Percentiles rank a stretch among this genome's conserved stretches.
phyloP scores from a whole-genome alignment of 2,888 invertebrate species.

The Drosophila recens region DNA sequence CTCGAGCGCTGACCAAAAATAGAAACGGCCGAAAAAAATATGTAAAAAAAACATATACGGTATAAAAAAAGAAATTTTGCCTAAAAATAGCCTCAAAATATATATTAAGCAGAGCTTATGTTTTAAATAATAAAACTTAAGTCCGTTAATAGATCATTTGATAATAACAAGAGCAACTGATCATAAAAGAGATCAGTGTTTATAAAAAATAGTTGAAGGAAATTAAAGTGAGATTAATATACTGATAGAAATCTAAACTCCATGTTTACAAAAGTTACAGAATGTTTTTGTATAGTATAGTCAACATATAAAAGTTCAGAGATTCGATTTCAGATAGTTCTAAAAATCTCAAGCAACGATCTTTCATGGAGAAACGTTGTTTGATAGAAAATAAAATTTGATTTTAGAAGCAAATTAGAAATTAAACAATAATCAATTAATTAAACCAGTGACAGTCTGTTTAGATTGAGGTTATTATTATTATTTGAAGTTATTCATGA shows the following conservation, averaged over 20 bases:
- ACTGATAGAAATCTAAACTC: too few species aligned
- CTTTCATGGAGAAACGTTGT: too few species aligned
- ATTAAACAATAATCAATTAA: too few species aligned
- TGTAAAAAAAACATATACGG: not conserved
- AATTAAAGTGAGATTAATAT: not conserved
- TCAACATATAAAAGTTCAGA: not conserved
- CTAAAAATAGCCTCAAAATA: slow-evolving; percentile 19
- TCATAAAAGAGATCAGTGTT: not conserved
- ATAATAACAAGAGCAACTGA: slow-evolving; percentile 6
- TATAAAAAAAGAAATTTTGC: not conserved
- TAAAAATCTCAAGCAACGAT: too few species aligned
- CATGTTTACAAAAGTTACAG: too few species aligned
- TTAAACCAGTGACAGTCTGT: too few species aligned
- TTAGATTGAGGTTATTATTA: too few species aligned
- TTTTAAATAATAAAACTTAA: not conserved
- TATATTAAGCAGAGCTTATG: not conserved
- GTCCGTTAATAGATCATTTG: not conserved
- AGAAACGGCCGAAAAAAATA: slow-evolving; percentile 20
- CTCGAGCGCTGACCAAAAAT: slow-evolving; percentile 42
- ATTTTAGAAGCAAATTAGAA: too few species aligned
- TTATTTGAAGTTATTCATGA: too few species aligned
- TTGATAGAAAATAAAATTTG: too few species aligned
- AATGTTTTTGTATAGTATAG: too few species aligned
- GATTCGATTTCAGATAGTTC: too few species aligned
- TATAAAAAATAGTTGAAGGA: not conserved